These are phyloP conservation scores for Cynocephalus volans DNA, from an alignment of 2,113 vertebrate genomes.

Conservation along the genomic window DNA sequence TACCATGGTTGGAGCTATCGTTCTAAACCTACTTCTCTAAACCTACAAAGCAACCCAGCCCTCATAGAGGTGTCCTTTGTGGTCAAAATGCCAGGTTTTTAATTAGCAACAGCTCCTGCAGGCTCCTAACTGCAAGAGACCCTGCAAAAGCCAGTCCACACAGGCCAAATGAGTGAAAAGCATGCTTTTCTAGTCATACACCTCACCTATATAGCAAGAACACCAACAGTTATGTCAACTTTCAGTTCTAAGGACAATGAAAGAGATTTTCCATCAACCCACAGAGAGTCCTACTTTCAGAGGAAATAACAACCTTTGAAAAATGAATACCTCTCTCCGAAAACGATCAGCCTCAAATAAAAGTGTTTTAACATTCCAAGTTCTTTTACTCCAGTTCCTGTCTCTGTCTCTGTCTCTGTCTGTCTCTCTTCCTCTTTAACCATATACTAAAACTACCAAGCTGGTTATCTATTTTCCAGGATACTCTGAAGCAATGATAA, in stretches of 20 bases:
- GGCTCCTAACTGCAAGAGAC: not conserved
- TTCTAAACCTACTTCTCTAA: not conserved
- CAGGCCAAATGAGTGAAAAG: not conserved
- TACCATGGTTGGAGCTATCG: not conserved
- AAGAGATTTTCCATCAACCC: slow-evolving; percentile 48
- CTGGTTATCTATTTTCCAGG: slow-evolving; percentile 8
- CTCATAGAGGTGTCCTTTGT: not conserved
- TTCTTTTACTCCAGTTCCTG: not conserved
- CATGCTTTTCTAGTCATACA: not conserved
- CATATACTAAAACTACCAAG: not conserved
- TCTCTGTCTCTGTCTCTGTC: not conserved
- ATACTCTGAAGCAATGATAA: not conserved
- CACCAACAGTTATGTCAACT: not conserved
- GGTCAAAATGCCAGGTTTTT: not conserved
- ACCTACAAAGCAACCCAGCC: not conserved
- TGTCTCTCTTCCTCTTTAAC: slow-evolving; percentile 50
- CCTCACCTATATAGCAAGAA: not conserved
- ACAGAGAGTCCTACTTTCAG: not conserved
- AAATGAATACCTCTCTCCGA: slow-evolving; percentile 18
- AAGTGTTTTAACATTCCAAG: slow-evolving; percentile 23
- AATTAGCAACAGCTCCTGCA: not conserved
- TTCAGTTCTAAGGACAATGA: not conserved
- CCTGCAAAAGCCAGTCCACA: not conserved
- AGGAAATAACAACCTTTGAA: slow-evolving; percentile 34
- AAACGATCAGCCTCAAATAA: slow-evolving; percentile 68